These are phyloP conservation scores for Phymorhynchus buccinoides DNA, from an alignment of 1,140 invertebrate species.

Conservation along the genomic window DNA sequence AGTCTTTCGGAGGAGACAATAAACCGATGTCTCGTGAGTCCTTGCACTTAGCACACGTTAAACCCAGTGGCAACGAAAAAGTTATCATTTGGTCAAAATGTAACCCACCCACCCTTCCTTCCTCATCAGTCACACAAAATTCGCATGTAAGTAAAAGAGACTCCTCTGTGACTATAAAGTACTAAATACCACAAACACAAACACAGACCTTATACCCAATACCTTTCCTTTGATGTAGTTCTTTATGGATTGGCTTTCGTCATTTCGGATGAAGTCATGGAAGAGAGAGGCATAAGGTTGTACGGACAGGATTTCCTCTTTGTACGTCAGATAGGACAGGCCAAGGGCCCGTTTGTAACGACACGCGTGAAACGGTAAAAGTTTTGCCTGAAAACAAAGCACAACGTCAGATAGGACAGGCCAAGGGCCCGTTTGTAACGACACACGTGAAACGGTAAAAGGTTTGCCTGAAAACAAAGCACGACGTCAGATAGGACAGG, in stretches of 20 bases:
- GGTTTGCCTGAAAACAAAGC: conserved; percentile 16
- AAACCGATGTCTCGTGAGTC: too few relatives aligned
- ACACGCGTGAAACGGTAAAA: conserved; percentile 10
- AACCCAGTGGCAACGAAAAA: too few relatives aligned
- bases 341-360: conserved; percentile 18
- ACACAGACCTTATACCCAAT: too few relatives aligned
- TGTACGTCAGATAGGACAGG: conserved; percentile 6
- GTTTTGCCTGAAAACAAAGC: conserved; percentile 16
- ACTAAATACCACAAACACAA: too few relatives aligned
- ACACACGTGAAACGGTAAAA: conserved; percentile 14
- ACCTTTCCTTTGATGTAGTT: conserved; percentile 7
- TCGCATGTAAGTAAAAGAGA: too few relatives aligned
- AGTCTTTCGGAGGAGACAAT: too few relatives aligned
- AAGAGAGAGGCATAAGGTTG: conserved; percentile 23
- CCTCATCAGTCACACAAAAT: too few relatives aligned
- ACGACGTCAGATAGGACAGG: background rate
- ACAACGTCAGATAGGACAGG: background rate
- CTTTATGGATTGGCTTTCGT: background rate
- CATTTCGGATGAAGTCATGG: conserved; percentile 9
- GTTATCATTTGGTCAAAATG: too few relatives aligned
- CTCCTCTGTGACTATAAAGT: background rate
- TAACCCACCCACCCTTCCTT: too few relatives aligned
- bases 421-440: conserved; percentile 18
- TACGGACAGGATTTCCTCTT: conserved; percentile 35
- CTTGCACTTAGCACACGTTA: too few relatives aligned